Evolutionary conservation across 2,113 vertebrate genomes (phyloP).

Genomic region (Mustelus asterias): DNA sequence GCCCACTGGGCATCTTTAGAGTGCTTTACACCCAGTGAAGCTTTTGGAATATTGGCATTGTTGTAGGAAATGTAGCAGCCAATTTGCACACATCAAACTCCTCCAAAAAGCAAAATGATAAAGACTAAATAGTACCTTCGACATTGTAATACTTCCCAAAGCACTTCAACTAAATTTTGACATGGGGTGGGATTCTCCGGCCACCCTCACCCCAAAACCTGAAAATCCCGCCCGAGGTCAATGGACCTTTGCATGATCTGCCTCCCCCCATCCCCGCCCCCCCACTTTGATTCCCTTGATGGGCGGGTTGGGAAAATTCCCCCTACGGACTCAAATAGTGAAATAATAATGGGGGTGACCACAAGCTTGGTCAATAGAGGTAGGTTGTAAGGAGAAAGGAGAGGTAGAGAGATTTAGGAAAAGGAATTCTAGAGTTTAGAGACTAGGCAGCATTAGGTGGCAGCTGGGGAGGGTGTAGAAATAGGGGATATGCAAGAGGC

Average conservation of each 20-base stretch:
- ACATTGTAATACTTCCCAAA: neutral
- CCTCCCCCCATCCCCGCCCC: too few relatives aligned
- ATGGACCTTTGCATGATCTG: too few relatives aligned
- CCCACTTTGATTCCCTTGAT: too few relatives aligned
- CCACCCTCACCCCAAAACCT: too few relatives aligned
- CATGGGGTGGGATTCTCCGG: too few relatives aligned
- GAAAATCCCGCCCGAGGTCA: too few relatives aligned
- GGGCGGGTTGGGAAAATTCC: too few relatives aligned
- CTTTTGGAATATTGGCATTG: neutral
- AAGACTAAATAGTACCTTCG: neutral
- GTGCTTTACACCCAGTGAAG: neutral
- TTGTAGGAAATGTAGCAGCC: too few relatives aligned
- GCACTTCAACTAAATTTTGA: neutral
- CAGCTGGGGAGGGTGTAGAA: neutral
- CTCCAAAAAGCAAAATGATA: neutral
- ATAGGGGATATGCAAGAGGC: neutral
- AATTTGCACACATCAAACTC: neutral
- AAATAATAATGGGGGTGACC: neutral
- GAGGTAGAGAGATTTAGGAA: neutral
- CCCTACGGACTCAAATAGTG: neutral
- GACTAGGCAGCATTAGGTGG: neutral
- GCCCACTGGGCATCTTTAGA: neutral
- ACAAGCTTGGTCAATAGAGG: neutral
- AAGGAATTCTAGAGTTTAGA: neutral
- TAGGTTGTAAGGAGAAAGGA: neutral